phyloP scores from a whole-genome alignment of 2,797 vertebrate species.

The Arnoldichthys spilopterus region DNA sequence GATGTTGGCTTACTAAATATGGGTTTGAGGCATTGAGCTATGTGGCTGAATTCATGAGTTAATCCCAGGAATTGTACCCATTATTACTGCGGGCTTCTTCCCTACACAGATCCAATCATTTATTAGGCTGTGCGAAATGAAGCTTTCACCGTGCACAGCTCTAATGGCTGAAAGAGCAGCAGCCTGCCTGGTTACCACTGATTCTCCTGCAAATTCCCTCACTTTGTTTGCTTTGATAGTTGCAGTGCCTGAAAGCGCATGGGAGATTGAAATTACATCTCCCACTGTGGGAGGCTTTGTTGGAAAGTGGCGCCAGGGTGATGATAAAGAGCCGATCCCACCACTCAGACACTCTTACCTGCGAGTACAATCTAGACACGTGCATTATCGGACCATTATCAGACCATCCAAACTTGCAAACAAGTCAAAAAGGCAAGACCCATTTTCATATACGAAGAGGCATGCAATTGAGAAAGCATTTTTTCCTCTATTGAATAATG shows the following conservation, averaged over 20 bases:
- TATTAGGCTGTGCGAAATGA: conserved; percentile 41
- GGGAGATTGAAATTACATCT: conserved; percentile 60
- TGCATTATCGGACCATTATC: conserved; percentile 58
- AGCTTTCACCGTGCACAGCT: conserved; percentile 37
- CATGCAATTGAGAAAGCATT: conserved; percentile 39
- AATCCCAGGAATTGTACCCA: conserved; percentile 45
- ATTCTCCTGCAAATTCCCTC: conserved; percentile 56
- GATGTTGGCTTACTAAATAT: conserved; percentile 47
- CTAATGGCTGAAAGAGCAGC: conserved; percentile 53
- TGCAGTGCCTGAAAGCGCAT: conserved; percentile 45
- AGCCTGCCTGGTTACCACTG: conserved; percentile 59
- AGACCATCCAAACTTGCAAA: conserved; percentile 49
- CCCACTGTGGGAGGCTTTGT: conserved; percentile 55
- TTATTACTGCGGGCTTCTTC: conserved; percentile 45
- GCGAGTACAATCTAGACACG: conserved; percentile 27
- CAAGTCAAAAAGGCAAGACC: conserved; percentile 42
- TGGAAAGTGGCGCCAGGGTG: conserved; percentile 32
- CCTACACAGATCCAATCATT: conserved; percentile 47
- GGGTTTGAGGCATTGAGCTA: conserved; percentile 36
- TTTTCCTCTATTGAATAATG: conserved; percentile 43
- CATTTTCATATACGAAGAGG: conserved; percentile 45
- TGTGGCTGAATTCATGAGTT: conserved; percentile 34
- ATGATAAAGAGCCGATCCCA: conserved; percentile 50
- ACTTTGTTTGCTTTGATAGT: conserved; percentile 63
- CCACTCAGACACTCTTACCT: conserved; percentile 51